Percentiles rank a stretch among this genome's conserved stretches.
These are phyloP conservation scores for Cremastinae sp. DNA, from an alignment of 2,888 invertebrate genomes.

Conservation along the genomic window DNA sequence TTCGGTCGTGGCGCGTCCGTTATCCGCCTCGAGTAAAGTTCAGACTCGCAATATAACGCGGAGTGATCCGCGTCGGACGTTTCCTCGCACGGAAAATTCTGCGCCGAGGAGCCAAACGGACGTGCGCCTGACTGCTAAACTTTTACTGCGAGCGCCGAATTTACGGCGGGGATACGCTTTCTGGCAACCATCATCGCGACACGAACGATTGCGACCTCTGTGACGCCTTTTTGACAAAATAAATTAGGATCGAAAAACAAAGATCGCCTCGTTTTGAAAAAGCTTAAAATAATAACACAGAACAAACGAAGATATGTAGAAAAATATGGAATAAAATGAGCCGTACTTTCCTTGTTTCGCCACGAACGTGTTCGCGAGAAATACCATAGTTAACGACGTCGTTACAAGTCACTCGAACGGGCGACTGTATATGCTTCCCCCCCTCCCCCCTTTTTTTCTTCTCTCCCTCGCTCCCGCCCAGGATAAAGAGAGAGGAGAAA, in stretches of 20 bases:
- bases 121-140: constrained; percentile 39
- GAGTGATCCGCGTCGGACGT: constrained; percentile 56
- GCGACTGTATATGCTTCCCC: constrained; percentile 37
- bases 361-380: constrained; percentile 54
- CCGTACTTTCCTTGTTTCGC: constrained; percentile 56
- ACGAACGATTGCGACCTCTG: too few species aligned
- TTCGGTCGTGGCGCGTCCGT: constrained; percentile 54
- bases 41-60: constrained; percentile 59
- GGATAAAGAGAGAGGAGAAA: too few species aligned
- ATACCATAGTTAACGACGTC: constrained; percentile 64
- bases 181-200: too few species aligned
- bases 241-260: too few species aligned
- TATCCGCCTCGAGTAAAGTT: constrained; percentile 58
- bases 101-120: neutral
- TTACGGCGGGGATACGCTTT: too few species aligned
- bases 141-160: constrained; percentile 20
- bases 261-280: too few species aligned
- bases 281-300: too few species aligned
- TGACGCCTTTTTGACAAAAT: too few species aligned
- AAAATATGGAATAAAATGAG: constrained; percentile 38
- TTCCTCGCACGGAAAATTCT: constrained; percentile 14
- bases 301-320: constrained; percentile 41
- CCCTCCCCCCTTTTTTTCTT: constrained; percentile 8
- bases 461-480: constrained; percentile 3
- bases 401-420: constrained; percentile 60